Percentiles rank a stretch among this genome's conserved stretches.
Conservation (phyloP, 2,888 invertebrate genomes). For the Conus canariensis region DNA sequence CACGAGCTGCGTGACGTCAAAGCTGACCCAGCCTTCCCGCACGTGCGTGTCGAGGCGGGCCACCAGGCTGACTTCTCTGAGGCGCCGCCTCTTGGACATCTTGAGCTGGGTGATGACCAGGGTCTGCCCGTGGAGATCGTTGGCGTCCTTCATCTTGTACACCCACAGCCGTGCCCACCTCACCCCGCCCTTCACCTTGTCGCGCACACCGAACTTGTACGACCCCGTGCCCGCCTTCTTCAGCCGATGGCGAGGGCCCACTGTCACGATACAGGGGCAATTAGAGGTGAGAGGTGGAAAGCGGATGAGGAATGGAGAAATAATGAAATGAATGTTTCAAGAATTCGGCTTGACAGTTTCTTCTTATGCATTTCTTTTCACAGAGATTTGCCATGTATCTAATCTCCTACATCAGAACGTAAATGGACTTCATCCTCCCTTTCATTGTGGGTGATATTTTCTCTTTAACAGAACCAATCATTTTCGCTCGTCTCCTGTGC, state of each 20-base stretch:
- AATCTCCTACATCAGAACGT: too few species aligned
- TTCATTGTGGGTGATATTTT: too few species aligned
- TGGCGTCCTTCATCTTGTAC: constrained; percentile 66
- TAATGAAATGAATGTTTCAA: neutral
- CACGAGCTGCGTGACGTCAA: constrained; percentile 62
- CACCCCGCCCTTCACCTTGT: constrained; percentile 57
- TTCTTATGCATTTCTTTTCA: too few species aligned
- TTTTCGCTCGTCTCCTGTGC: too few species aligned
- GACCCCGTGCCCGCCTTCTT: constrained; percentile 61
- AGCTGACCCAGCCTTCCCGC: constrained; percentile 67
- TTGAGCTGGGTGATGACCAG: constrained; percentile 63
- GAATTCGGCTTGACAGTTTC: too few species aligned
- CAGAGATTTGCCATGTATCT: too few species aligned
- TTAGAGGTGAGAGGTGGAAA: neutral
- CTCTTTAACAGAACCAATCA: too few species aligned
- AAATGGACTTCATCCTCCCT: too few species aligned
- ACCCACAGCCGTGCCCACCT: constrained; percentile 65
- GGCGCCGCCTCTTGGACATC: constrained; percentile 41
- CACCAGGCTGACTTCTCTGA: constrained; percentile 58
- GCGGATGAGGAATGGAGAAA: neutral
- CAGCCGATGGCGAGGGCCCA: constrained; percentile 59
- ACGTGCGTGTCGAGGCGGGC: constrained; percentile 61
- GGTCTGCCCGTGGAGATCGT: constrained; percentile 62
- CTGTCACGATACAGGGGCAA: neutral
- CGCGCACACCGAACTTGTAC: constrained; percentile 62